phyloP scores from a whole-genome alignment of 2,888 invertebrate species.

The Acronicta psi region DNA sequence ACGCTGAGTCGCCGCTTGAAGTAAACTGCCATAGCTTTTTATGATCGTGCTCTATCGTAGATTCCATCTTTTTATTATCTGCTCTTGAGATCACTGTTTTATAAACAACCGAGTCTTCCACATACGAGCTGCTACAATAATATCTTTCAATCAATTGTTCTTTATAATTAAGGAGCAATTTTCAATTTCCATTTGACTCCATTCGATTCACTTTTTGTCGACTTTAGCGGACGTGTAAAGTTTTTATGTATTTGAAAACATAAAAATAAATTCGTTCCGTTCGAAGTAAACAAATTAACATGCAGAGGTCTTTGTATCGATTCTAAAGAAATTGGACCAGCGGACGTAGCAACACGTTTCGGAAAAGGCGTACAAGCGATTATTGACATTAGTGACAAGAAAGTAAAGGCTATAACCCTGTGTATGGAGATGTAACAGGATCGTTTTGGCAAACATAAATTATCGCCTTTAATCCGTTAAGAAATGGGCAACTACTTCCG shows the following conservation, averaged over 20 bases:
- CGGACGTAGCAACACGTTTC: constrained; percentile 46
- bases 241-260: constrained; percentile 47
- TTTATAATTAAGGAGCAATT: constrained; percentile 25
- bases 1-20: constrained; percentile 20
- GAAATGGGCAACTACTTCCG: constrained; percentile 41
- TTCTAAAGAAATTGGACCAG: constrained; percentile 62
- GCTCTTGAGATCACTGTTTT: constrained; percentile 27
- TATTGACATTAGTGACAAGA: constrained; percentile 9
- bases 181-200: constrained; percentile 25
- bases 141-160: constrained; percentile 22
- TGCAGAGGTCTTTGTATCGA: constrained; percentile 59
- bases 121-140: constrained; percentile 13
- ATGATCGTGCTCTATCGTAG: constrained; percentile 23
- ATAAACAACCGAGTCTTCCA: constrained; percentile 23
- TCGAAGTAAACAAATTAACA: constrained; percentile 65
- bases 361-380: constrained; percentile 14
- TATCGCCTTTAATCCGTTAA: constrained; percentile 41
- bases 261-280: constrained; percentile 57
- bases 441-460: constrained; percentile 43
- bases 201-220: constrained; percentile 42
- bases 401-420: constrained; percentile 14
- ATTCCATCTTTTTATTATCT: constrained; percentile 19
- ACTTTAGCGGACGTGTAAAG: constrained; percentile 27
- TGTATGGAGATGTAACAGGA: constrained; percentile 24
- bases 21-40: constrained; percentile 37